Evolutionary conservation across 2,113 vertebrate species (phyloP).

Genomic region (Reinhardtius hippoglossoides): DNA sequence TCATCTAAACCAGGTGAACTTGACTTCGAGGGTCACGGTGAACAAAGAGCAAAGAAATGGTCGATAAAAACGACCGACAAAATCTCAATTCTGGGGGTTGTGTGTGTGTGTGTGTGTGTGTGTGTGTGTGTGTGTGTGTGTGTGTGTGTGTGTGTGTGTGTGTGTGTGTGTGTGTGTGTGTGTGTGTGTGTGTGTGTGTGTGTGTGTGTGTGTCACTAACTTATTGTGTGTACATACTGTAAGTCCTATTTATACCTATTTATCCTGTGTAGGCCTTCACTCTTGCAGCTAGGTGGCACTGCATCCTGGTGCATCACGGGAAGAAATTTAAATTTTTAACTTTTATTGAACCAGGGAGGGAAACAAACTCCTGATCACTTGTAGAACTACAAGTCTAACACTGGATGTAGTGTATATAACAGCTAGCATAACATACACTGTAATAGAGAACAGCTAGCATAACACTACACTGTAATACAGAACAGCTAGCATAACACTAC

Average conservation of each 20-base stretch:
- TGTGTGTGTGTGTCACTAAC: conserved; percentile 54
- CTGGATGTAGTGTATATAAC: neutral
- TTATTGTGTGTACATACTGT: conserved; percentile 72
- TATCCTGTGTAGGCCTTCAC: conserved; percentile 74
- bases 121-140: conserved; percentile 23
- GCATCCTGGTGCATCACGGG: conserved; percentile 53
- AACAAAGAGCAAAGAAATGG: conserved; percentile 4
- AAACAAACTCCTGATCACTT: neutral
- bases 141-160: conserved; percentile 34
- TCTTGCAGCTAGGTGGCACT: conserved; percentile 61
- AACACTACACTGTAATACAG: neutral
- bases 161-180: conserved; percentile 6
- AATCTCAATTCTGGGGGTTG: conserved; percentile 26
- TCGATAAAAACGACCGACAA: conserved; percentile 10
- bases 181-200: conserved; percentile 40
- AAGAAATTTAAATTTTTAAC: conserved; percentile 10
- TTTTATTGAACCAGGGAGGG: conserved; percentile 4
- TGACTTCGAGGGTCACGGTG: neutral
- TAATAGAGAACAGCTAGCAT: neutral
- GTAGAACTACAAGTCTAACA: neutral
- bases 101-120: conserved; percentile 15
- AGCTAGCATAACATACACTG: neutral
- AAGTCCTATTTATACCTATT: conserved; percentile 71
- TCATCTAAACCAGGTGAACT: neutral
- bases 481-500: too few relatives aligned